Percentiles rank a stretch among this genome's conserved stretches.
Conservation (phyloP, 2,888 invertebrate species). For the Xanthostigma xanthostigma region DNA sequence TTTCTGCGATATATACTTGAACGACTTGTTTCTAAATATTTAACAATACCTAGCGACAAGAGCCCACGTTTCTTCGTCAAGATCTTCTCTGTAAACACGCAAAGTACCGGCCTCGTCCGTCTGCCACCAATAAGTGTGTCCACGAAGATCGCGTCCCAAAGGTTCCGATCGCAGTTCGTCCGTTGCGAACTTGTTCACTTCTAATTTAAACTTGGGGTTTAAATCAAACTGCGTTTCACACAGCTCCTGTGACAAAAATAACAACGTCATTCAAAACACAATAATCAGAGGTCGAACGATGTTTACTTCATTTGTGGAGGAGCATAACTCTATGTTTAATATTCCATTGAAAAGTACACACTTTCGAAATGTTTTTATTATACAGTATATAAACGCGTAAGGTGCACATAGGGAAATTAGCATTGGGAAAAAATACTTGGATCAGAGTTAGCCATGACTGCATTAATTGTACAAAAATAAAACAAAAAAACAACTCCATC, state of each 20-base stretch:
- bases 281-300: too few relatives aligned
- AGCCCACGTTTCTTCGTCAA: conserved; percentile 92
- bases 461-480: too few relatives aligned
- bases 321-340: too few relatives aligned
- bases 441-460: too few relatives aligned
- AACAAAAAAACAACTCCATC: too few relatives aligned
- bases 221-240: conserved; percentile 90
- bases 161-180: conserved; percentile 75
- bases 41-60: conserved; percentile 65
- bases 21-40: background rate
- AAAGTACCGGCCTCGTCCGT: conserved; percentile 78
- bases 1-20: conserved; percentile 3
- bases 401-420: too few relatives aligned
- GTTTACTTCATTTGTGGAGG: too few relatives aligned
- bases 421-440: too few relatives aligned
- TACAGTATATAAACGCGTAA: too few relatives aligned
- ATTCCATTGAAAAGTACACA: too few relatives aligned
- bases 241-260: conserved; percentile 47
- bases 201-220: conserved; percentile 83
- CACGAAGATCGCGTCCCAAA: conserved; percentile 79
- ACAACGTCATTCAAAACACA: conserved; percentile 7
- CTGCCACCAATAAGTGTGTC: conserved; percentile 89
- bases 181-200: conserved; percentile 63
- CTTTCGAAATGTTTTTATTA: too few relatives aligned
- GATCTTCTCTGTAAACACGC: conserved; percentile 85